A percentile compares a stretch with the other conserved stretches of the same genome.
Conservation (phyloP, 2,888 invertebrate genomes). For the Blera fallax region DNA sequence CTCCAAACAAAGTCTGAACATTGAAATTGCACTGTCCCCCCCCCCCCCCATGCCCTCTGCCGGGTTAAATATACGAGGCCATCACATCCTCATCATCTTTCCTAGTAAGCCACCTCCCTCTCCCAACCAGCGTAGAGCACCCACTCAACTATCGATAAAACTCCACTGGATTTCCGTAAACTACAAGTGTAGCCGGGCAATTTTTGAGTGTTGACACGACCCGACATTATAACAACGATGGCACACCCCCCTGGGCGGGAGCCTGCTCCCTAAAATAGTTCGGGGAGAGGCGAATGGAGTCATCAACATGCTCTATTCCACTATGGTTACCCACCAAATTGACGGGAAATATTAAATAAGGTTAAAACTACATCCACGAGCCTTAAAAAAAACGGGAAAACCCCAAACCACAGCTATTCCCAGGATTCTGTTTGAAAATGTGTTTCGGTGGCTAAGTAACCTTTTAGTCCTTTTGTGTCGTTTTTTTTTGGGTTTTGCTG, state of each 20-base stretch:
- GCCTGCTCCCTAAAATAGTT: not conserved
- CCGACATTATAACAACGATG: conserved; percentile 9
- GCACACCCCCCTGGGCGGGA: not conserved
- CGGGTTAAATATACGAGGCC: no score
- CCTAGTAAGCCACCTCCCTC: not conserved
- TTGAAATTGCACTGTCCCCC: conserved; percentile 30
- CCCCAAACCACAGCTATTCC: not conserved
- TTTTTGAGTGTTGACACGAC: conserved; percentile 20
- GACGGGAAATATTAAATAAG: conserved; percentile 36
- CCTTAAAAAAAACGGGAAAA: no score
- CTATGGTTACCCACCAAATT: conserved; percentile 20
- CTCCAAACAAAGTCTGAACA: conserved; percentile 32
- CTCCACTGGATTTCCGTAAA: not conserved
- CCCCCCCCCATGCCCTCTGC: no score
- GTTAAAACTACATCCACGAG: not conserved
- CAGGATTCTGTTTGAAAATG: not conserved
- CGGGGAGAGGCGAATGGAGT: not conserved
- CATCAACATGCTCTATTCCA: not conserved
- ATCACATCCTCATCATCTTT: not conserved
- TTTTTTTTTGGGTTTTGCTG: not conserved
- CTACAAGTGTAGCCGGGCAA: not conserved
- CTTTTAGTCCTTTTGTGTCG: not conserved
- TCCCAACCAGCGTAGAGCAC: not conserved
- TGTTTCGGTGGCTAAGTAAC: not conserved
- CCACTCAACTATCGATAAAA: conserved; percentile 39